Evolutionary conservation across 2,888 invertebrate species (phyloP), one percentile per base, ranked within the genome.

Genomic region (Aporophyla nigra): DNA sequence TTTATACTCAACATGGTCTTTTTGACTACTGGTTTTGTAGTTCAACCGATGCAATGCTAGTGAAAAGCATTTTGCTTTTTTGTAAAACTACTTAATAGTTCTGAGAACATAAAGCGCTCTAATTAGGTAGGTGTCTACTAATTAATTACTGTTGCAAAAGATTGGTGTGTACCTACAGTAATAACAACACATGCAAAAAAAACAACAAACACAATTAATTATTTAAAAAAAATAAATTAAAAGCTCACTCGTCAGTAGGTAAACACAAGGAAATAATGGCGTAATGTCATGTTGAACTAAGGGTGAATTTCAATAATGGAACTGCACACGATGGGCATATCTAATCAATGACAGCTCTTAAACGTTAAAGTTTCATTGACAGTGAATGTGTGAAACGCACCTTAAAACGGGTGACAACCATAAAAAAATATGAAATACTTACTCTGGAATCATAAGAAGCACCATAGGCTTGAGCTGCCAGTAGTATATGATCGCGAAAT

Each of bases 391-490:
- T n/a, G n/a, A 43, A n/a, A 63, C 16, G 2, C 5, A 19, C 24
- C 19, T 2, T 27, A 19, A 49, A 51, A 51, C 9, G 14, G 27
- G 14, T 16, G 51, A 21, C 51, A 51, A 51, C 3, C n/a, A 6
- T 33, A 12, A 54, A n/a, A n/a, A 19, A 40, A 16, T 9, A 43
- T 43, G 54, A 16, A 51, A 67, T 53, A 54, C 93, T 93, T 49
- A 94, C 94, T 94, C 92, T 9, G 94, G 92, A 56, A 89, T 84
- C 84, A 89, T 91, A 21, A 92, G 80, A 43, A 86, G 88, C 46
- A 93, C 88, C 81, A 93, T 90, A 0, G 94, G 90, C 76, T 89
- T 86, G 19, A 94, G 86, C 3, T 90, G 73, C 82, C 89, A 92
- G 75, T 81, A 54, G 82, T 89, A 91, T 1, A 88, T 86, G 19